A percentile compares a stretch with the other conserved stretches of the same genome.
phyloP scores from a whole-genome alignment of 2,888 invertebrate species.

The Tachystola acroxantha region DNA sequence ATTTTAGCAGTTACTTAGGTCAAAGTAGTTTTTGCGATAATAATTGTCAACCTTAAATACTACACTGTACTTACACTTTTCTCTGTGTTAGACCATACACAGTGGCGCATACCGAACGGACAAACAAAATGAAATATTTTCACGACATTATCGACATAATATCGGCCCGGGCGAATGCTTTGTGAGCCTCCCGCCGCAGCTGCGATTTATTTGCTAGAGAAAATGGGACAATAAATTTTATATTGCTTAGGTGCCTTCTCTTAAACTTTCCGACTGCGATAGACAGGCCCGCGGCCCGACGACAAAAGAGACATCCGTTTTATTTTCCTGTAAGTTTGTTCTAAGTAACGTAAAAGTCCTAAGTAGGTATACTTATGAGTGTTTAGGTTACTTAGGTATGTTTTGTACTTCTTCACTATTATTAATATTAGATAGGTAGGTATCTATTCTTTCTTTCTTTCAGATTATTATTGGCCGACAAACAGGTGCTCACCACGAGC shows the following conservation, averaged over 20 bases:
- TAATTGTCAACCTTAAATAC: no score
- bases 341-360: not conserved
- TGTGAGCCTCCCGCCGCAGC: conserved; percentile 23
- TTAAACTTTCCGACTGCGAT: conserved; percentile 10
- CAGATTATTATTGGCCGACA: no score
- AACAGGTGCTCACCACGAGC: no score
- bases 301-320: not conserved
- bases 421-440: no score
- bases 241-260: conserved; percentile 24
- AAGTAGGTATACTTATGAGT: no score
- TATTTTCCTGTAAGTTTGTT: not conserved
- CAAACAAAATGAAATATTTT: conserved; percentile 43
- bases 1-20: no score
- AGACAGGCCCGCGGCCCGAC: not conserved
- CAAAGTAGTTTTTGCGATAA: no score
- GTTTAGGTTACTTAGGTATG: no score
- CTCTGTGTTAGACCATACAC: not conserved
- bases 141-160: conserved; percentile 43
- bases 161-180: conserved; percentile 31
- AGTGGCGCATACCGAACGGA: conserved; percentile 7
- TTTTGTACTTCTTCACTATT: no score
- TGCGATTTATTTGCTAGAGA: conserved; percentile 41
- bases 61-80: no score
- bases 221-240: conserved; percentile 33
- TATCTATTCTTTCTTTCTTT: no score